Conservation (phyloP, 2,888 invertebrate species). For the Drosophila siamana region DNA sequence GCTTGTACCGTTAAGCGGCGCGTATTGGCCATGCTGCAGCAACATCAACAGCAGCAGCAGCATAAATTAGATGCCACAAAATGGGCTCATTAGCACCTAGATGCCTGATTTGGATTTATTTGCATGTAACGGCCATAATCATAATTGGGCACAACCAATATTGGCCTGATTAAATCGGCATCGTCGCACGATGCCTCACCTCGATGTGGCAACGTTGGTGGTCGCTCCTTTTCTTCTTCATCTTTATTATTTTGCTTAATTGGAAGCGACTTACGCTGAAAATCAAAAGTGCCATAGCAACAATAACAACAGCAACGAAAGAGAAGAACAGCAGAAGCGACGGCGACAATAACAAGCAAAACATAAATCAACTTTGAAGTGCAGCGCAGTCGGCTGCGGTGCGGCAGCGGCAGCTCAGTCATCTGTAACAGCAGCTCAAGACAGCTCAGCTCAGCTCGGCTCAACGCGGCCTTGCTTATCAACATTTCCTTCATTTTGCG, state of each 20-base stretch:
- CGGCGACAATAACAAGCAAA: conserved; percentile 32
- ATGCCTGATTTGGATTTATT: conserved; percentile 38
- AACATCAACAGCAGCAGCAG: neutral
- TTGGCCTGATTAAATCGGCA: conserved; percentile 39
- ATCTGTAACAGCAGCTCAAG: conserved; percentile 22
- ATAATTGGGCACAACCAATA: conserved; percentile 46
- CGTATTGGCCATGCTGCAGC: conserved; percentile 38
- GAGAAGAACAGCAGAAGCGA: conserved; percentile 7
- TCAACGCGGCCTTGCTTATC: conserved; percentile 74
- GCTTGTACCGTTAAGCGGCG: conserved; percentile 65
- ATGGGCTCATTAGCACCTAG: conserved; percentile 70
- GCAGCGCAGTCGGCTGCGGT: conserved; percentile 56
- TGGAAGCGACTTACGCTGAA: conserved; percentile 70
- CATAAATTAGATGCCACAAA: conserved; percentile 59
- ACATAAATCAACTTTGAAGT: conserved; percentile 81
- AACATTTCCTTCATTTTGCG: conserved; percentile 62
- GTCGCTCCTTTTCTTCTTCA: conserved; percentile 25
- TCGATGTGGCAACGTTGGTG: conserved; percentile 52
- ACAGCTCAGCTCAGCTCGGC: conserved; percentile 27
- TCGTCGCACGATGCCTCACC: neutral
- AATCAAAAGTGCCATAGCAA: conserved; percentile 72
- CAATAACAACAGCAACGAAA: conserved; percentile 38
- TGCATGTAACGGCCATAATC: conserved; percentile 71
- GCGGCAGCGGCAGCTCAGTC: conserved; percentile 61
- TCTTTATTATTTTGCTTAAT: conserved; percentile 56